A percentile compares a stretch with the other conserved stretches of the same genome.
Conservation (phyloP, 1,140 invertebrate species). For the Achatina immaculata region DNA sequence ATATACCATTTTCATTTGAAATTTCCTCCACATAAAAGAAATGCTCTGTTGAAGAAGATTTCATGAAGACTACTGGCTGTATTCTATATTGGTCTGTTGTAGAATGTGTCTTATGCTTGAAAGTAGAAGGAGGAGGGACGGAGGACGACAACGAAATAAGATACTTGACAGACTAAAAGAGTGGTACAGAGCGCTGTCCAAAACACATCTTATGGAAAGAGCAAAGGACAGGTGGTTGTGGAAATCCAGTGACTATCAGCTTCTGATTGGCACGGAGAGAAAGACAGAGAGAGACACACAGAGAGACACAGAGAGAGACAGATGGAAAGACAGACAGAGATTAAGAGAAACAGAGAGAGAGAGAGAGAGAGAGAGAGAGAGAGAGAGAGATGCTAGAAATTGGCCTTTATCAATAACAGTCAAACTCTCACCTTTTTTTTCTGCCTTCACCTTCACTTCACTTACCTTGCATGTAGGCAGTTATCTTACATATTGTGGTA, state of each 20-base stretch:
- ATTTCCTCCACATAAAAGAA: background rate
- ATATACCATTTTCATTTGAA: too few relatives aligned
- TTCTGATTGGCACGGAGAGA: too few relatives aligned
- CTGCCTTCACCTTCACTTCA: background rate
- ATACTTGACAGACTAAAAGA: too few relatives aligned
- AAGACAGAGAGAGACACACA: background rate
- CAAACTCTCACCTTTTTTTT: too few relatives aligned
- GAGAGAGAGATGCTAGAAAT: background rate
- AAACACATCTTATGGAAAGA: too few relatives aligned
- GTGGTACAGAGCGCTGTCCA: too few relatives aligned
- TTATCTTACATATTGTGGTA: constrained; percentile 80
- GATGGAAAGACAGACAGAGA: too few relatives aligned
- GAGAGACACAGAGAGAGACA: background rate
- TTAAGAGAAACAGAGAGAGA: too few relatives aligned
- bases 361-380: constrained; percentile 14
- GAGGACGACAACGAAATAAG: background rate
- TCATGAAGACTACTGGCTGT: background rate
- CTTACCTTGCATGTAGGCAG: constrained; percentile 82
- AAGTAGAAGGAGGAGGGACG: background rate
- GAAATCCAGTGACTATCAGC: too few relatives aligned
- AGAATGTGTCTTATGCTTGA: background rate
- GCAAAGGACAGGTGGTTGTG: too few relatives aligned
- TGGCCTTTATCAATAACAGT: background rate
- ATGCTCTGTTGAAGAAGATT: background rate
- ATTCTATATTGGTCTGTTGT: background rate